These are phyloP conservation scores for Dascillus cervinus DNA, from an alignment of 2,888 invertebrate species.

Conservation along the genomic window DNA sequence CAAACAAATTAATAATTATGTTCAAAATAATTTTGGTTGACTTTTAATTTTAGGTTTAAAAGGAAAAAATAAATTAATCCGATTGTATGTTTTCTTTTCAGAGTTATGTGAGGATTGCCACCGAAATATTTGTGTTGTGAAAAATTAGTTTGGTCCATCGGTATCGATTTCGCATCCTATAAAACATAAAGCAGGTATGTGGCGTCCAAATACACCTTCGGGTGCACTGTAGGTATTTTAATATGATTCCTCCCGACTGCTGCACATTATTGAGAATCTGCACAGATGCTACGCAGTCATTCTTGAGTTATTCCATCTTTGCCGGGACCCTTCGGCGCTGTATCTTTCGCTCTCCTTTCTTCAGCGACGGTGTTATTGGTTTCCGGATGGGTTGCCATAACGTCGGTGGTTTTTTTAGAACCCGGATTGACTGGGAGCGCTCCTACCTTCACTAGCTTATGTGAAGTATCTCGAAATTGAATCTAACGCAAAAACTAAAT, in stretches of 20 bases:
- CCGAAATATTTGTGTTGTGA: neutral
- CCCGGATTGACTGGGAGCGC: slow-evolving; percentile 26
- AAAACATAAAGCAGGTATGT: slow-evolving; percentile 37
- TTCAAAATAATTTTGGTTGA: too few species aligned
- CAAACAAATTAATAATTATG: too few species aligned
- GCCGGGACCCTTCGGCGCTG: slow-evolving; percentile 16
- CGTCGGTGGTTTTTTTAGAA: slow-evolving; percentile 26
- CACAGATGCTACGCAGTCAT: slow-evolving; percentile 40
- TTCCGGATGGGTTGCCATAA: slow-evolving; percentile 33
- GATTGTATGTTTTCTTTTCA: too few species aligned
- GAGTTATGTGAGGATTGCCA: too few species aligned
- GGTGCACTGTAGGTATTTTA: slow-evolving; percentile 40
- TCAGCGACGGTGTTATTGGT: slow-evolving; percentile 31
- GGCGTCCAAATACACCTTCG: slow-evolving; percentile 38
- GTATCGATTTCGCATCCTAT: slow-evolving; percentile 28
- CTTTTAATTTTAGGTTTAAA: too few species aligned
- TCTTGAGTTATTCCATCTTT: slow-evolving; percentile 22
- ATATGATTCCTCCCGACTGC: slow-evolving; percentile 39
- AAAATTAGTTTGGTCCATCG: slow-evolving; percentile 11
- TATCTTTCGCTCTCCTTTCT: slow-evolving; percentile 15
- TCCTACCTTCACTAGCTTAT: neutral
- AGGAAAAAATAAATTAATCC: too few species aligned
- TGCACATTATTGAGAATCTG: slow-evolving; percentile 43
- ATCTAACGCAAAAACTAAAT: neutral
- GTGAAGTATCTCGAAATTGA: neutral